Percentiles rank a stretch among this genome's conserved stretches.
phyloP scores from a whole-genome alignment of 37 sponge, comb jelly and placozoan species.

The Geodia barretti region DNA sequence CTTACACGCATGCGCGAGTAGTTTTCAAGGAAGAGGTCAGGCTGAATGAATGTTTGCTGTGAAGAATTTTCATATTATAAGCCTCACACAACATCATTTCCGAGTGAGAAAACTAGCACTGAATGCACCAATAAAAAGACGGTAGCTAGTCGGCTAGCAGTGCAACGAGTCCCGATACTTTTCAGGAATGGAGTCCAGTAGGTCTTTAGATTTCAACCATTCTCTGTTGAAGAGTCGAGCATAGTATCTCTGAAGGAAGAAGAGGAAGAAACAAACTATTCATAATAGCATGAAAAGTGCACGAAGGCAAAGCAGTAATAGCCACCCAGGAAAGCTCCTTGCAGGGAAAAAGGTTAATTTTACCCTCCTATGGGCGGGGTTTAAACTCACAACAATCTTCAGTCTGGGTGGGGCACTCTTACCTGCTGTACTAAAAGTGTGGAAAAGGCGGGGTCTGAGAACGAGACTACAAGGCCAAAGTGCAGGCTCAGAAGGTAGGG shows the following conservation, averaged over 20 bases:
- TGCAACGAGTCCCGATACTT: slow-evolving; percentile 22
- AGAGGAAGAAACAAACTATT: not conserved
- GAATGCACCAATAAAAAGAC: not conserved
- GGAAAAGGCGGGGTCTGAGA: not conserved
- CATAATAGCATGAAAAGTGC: not conserved
- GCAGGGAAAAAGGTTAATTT: too few relatives aligned
- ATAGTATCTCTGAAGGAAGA: slow-evolving; percentile 56
- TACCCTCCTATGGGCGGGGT: too few relatives aligned
- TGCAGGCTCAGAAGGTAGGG: not conserved
- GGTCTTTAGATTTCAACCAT: slow-evolving; percentile 51
- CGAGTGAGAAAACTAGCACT: too few relatives aligned
- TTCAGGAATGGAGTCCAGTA: slow-evolving; percentile 47
- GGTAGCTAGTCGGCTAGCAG: not conserved
- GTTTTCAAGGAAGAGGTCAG: too few relatives aligned
- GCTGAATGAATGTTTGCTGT: too few relatives aligned
- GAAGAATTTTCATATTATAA: too few relatives aligned
- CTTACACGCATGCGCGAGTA: too few relatives aligned
- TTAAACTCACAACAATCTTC: not conserved
- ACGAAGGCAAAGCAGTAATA: too few relatives aligned
- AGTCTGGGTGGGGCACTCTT: too few relatives aligned
- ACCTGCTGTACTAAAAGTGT: too few relatives aligned
- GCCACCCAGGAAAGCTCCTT: too few relatives aligned
- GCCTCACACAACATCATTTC: too few relatives aligned
- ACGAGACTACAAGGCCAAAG: not conserved
- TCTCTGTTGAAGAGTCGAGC: slow-evolving; percentile 66